Evolutionary conservation across 2,113 vertebrate genomes (phyloP), one percentile per base, ranked within the genome.

Genomic region (Mixornis gularis): DNA sequence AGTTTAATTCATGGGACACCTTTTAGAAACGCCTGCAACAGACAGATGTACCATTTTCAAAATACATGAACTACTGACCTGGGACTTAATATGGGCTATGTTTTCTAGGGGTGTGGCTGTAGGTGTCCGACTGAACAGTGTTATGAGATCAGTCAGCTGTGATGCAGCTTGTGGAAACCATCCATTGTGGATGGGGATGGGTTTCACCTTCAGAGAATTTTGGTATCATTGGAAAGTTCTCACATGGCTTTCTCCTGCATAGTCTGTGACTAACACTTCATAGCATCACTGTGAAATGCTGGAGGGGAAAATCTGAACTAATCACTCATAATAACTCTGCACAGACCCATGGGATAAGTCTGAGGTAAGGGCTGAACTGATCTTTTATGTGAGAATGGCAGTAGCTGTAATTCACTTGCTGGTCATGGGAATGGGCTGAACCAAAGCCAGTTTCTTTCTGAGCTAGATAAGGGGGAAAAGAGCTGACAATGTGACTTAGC

Each of bases 291-390:
- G 53, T 70, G 92, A 92, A 94, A 36, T 72, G 58, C 86, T 77
- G 40, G 34, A 70, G 72, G 55, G 79, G 29, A 85, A 94, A 92
- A 95, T 96, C 81, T 79, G 76, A 93, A 51, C 72, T 89, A 96
- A 95, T 95, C 87, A 89, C 64, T 94, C 77, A 19, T 92, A 83
- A 71, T 84, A 94, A 87, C 62, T 92, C 69, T 81, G 34, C 43
- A 38, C 64, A 87, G 62, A 78, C 76, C 62, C 58, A 79, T 3
- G 5, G 44, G 80, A 52, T 96, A 84, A 95, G 53, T 87, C 34
- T 76, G 81, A 95, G 88, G 90, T 95, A 94, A 95, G 51, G 27
- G 21, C 76, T 69, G 55, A 66, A 68, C 68, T 89, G 84, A 91
- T 94, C 84, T 94, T 92, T 92, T 65, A 76, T 90, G 83, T 92